These are phyloP conservation scores for Branchipolynoe longqiensis DNA, from an alignment of 2,888 invertebrate genomes.

Conservation along the genomic window DNA sequence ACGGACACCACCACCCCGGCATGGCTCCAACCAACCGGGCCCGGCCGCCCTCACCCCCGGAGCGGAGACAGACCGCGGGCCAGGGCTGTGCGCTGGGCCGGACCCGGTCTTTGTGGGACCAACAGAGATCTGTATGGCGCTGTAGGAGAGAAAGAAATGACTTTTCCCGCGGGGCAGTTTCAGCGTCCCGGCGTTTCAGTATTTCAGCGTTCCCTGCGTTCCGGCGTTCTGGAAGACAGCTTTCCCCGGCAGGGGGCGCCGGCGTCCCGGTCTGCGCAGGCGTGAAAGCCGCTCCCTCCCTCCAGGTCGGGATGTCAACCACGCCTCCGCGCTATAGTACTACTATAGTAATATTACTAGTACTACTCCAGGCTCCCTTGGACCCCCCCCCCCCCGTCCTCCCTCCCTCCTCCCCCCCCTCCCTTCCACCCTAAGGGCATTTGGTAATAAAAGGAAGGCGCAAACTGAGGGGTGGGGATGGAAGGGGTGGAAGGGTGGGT, in stretches of 20 bases:
- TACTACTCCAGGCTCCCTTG: no score
- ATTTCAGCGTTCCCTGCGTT: no score
- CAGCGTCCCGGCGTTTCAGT: neutral
- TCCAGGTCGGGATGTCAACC: slow-evolving; percentile 42
- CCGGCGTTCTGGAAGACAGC: neutral
- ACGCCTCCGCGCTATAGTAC: slow-evolving; percentile 1
- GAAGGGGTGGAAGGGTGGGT: no score
- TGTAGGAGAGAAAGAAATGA: slow-evolving; percentile 19
- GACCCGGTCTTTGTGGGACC: slow-evolving; percentile 4
- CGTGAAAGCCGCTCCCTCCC: neutral
- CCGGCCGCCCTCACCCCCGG: neutral
- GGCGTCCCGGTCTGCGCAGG: neutral
- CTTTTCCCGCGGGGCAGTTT: slow-evolving; percentile 17
- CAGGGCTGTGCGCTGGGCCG: neutral
- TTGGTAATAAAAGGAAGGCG: no score
- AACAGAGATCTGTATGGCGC: slow-evolving; percentile 26
- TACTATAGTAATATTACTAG: no score
- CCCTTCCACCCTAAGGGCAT: no score
- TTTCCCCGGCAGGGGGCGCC: neutral
- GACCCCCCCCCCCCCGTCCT: no score
- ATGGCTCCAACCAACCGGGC: no score
- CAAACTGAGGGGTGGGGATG: no score
- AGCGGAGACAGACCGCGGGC: neutral
- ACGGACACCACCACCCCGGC: neutral
- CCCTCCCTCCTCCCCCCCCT: no score